Evolutionary conservation across 1,140 invertebrate species (phyloP).

Genomic region (Dendrolimus kikuchii): DNA sequence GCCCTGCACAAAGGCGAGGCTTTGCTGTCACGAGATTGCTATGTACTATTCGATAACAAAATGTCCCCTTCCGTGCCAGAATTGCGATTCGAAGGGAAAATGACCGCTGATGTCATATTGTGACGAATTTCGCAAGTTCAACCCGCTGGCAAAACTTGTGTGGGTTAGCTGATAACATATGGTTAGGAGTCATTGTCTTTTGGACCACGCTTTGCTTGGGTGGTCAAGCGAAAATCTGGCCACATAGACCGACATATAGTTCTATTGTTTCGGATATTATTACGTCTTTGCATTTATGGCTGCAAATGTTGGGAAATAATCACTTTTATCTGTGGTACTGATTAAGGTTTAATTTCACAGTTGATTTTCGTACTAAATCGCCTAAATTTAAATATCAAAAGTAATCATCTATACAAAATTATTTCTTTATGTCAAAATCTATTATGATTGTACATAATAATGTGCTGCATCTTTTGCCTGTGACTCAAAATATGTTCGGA

Average conservation of each 20-base stretch:
- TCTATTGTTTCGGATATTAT: neutral
- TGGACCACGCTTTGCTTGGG: slow-evolving; percentile 17
- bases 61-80: slow-evolving; percentile 17
- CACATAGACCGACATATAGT: slow-evolving; percentile 1
- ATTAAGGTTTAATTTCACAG: no score
- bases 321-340: no score
- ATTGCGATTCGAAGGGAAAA: slow-evolving; percentile 9
- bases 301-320: no score
- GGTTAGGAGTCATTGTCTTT: slow-evolving; percentile 5
- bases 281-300: neutral
- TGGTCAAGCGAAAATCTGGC: slow-evolving; percentile 21
- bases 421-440: no score
- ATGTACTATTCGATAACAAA: slow-evolving; percentile 34
- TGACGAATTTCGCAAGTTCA: neutral
- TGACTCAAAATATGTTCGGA: no score
- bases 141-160: slow-evolving; percentile 6
- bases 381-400: no score
- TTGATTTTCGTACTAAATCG: no score
- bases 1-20: slow-evolving; percentile 14
- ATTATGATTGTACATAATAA: no score
- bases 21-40: slow-evolving; percentile 18
- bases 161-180: slow-evolving; percentile 5
- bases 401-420: no score
- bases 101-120: slow-evolving; percentile 10
- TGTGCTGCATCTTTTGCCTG: no score